phyloP scores from a whole-genome alignment of 2,797 vertebrate species.

The Euphonia xanthogaster region DNA sequence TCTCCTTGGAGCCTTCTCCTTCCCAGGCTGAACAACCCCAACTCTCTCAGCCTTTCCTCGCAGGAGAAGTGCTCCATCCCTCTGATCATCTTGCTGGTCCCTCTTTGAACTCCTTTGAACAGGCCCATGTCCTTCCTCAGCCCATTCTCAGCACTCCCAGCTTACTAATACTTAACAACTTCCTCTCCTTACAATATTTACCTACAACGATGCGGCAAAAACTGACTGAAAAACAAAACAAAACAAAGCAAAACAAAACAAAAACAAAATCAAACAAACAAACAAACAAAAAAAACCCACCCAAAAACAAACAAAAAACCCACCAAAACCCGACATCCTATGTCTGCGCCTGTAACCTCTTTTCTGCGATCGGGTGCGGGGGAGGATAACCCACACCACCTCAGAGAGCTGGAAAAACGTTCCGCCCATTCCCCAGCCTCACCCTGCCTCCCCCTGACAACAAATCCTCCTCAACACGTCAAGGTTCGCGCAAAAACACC shows the following conservation, averaged over 20 bases:
- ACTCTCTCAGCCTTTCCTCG: not conserved
- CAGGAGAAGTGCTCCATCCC: not conserved
- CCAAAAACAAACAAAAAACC: too few species aligned
- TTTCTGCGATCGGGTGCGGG: accelerated
- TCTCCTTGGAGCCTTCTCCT: not conserved
- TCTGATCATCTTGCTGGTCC: not conserved
- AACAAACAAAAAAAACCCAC: too few species aligned
- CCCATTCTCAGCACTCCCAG: not conserved
- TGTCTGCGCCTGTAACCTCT: accelerated
- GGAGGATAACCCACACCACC: not conserved
- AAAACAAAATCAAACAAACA: too few species aligned
- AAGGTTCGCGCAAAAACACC: not conserved
- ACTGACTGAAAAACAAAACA: not conserved
- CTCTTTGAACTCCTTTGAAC: not conserved
- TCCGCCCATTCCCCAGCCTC: not conserved
- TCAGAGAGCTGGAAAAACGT: not conserved
- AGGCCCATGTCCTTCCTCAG: not conserved
- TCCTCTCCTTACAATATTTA: not conserved
- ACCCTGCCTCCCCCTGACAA: not conserved
- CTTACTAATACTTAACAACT: not conserved
- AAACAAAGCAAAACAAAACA: accelerated
- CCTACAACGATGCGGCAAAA: accelerated
- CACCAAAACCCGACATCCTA: accelerated
- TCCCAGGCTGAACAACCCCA: not conserved
- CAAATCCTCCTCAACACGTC: not conserved